Evolutionary conservation across 2,113 vertebrate genomes (phyloP), one percentile per base, ranked within the genome.

Genomic region (Plecotus auritus): DNA sequence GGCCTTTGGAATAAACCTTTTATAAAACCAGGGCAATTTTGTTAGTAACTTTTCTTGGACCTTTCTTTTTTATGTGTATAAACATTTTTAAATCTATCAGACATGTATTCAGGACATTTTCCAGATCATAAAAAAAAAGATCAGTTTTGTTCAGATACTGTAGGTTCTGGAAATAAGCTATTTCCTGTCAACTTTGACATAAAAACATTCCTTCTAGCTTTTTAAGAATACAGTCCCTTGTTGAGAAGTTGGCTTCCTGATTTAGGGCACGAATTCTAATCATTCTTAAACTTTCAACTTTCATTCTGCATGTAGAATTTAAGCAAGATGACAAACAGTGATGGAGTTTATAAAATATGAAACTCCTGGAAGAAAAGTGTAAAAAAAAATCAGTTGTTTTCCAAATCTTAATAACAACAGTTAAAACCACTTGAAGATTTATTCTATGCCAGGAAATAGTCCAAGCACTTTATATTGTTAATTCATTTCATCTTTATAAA

Each of bases 121-220:
- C 83, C 32, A 95, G 92, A 88, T 90, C 45, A 66, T 87, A 87
- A 64, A 28, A 80, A 82, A 74, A 88, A 92, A 77, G 11, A 76
- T 85, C 80, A 9, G 35, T 92, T 92, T 77, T 95, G 26, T 82
- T 88, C 56, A 61, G 89, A 84, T 88, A 66, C 85, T 88, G 82
- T 88, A 76, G 17, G n/a, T 84, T 94, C 51, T 92, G 70, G 74
- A 96, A 94, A 95, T 66, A 92, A 93, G 42, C 88, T 85, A 81
- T 96, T 97, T 97, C 83, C 96, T 97, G 85, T 93, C 56, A 32
- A 96, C 56, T 93, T 92, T 91, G 82, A 96, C 89, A 95, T 73
- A 94, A 85, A 95, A 94, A 69, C 69, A 91, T 82, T 96, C 64
- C 83, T 96, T 85, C 88, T 82, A 11, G 30, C 35, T 86, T 91